Evolutionary conservation across 2,113 vertebrate genomes (phyloP).

Genomic region (Ictidomys tridecemlineatus): DNA sequence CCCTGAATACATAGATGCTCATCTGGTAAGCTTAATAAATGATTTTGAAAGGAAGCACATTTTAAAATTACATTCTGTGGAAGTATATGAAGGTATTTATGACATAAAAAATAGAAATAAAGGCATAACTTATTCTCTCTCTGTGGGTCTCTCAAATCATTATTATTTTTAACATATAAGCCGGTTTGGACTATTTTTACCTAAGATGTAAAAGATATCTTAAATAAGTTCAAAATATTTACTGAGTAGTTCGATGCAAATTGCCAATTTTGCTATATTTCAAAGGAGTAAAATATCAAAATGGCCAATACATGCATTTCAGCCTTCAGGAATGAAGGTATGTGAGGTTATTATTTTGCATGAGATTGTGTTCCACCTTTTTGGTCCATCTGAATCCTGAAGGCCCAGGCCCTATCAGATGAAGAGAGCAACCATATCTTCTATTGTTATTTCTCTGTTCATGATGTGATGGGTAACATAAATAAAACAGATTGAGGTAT

Average conservation of each 20-base stretch:
- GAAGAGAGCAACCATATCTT: not conserved
- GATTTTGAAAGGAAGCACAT: too few species aligned
- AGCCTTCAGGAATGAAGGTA: not conserved
- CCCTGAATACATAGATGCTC: too few species aligned
- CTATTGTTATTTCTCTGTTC: not conserved
- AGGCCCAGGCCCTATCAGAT: not conserved
- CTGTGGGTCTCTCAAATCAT: too few species aligned
- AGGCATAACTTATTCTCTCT: too few species aligned
- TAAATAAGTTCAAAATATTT: constrained; percentile 35
- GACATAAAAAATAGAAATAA: too few species aligned
- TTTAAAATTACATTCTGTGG: too few species aligned
- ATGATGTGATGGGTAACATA: not conserved
- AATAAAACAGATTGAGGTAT: not conserved
- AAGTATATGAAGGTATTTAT: too few species aligned
- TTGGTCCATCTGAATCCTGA: not conserved
- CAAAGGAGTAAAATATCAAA: not conserved
- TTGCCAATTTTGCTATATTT: constrained; percentile 32
- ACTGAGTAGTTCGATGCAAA: not conserved
- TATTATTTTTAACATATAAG: constrained; percentile 11
- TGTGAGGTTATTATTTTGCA: not conserved
- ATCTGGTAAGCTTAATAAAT: too few species aligned
- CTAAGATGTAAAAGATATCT: constrained; percentile 11
- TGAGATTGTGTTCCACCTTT: not conserved
- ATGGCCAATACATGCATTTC: not conserved
- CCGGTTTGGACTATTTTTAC: constrained; percentile 14